Base-by-base conservation (phyloP, 2,888 invertebrate genomes). In the Diloba caeruleocephala region DNA sequence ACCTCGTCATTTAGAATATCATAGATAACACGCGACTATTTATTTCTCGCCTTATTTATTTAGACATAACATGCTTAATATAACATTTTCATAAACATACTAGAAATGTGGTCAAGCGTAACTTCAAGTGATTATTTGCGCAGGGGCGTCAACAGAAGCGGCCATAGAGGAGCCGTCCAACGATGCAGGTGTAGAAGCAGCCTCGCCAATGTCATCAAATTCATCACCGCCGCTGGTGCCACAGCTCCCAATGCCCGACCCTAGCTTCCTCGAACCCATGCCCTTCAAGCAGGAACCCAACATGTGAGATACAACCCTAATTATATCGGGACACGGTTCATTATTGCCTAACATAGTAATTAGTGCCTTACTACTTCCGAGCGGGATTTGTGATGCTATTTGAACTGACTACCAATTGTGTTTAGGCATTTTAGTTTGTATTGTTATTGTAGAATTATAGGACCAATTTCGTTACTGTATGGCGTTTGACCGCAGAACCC, bases 231-330 rank as follows among this genome's bases (percentile, higher is more conserved):
- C 88, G 25, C 85, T 87, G 8, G 87, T 84, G 46, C 77, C 78
- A 29, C 78, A 72, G 55, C 79, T 85, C 25, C 76, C 85, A 0
- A 55, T 81, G 36, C 68, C 81, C 15, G 85, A 78, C 51, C 53
- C 77, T 43, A 51, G 71, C 49, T 78, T 82, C 71, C 74, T 88
- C 50, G 85, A 87, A 33, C 79, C 86, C 19, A 65, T 74, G 67
- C 87, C 89, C 41, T 93, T 92, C 85, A 93, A 93, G 61, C 90
- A 92, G 80, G 92, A 92, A 70, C 92, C 92, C 50, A 85, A 86
- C 78, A 85, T 89, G 87, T 90, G 76, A 89, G 85, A 55, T 12
- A 55, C 10, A 17, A 33, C 49, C 17, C 15, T 45, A 23, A 36
- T 15, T 32, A 37, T 34, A 17, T 29, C 6, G 36, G 42, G 8